These are phyloP conservation scores for Amiota mariae DNA, from an alignment of 2,888 invertebrate species.

Conservation along the genomic window DNA sequence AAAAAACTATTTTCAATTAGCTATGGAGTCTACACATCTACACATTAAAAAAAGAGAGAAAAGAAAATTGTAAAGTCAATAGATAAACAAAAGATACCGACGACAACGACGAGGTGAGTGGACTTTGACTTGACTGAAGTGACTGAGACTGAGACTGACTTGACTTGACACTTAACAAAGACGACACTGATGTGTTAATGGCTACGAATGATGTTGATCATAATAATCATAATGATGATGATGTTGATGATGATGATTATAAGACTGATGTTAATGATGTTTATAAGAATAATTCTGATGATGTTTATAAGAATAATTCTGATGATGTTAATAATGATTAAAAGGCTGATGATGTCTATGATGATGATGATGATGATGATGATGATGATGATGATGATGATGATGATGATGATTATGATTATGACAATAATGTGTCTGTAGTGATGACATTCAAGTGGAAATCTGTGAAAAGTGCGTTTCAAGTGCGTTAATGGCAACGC, in stretches of 20 bases:
- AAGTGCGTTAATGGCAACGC: constrained; percentile 25
- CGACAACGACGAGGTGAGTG: background rate
- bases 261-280: background rate
- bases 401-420: background rate
- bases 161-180: too few relatives aligned
- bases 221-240: background rate
- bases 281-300: too few relatives aligned
- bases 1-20: too few relatives aligned
- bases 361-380: background rate
- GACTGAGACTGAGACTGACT: background rate
- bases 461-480: constrained; percentile 28
- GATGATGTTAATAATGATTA: background rate
- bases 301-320: background rate
- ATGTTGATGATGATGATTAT: too few relatives aligned
- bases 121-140: constrained; percentile 2
- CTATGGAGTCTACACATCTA: too few relatives aligned
- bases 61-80: too few relatives aligned
- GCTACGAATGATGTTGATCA: too few relatives aligned
- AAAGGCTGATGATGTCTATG: background rate
- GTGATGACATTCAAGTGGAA: constrained; percentile 13
- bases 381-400: background rate
- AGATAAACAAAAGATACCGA: too few relatives aligned
- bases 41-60: too few relatives aligned
- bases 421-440: background rate
- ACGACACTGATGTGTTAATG: too few relatives aligned